Evolutionary conservation across 2,797 vertebrate species (phyloP), one percentile per base, ranked within the genome.

Genomic region (Mus spretus): DNA sequence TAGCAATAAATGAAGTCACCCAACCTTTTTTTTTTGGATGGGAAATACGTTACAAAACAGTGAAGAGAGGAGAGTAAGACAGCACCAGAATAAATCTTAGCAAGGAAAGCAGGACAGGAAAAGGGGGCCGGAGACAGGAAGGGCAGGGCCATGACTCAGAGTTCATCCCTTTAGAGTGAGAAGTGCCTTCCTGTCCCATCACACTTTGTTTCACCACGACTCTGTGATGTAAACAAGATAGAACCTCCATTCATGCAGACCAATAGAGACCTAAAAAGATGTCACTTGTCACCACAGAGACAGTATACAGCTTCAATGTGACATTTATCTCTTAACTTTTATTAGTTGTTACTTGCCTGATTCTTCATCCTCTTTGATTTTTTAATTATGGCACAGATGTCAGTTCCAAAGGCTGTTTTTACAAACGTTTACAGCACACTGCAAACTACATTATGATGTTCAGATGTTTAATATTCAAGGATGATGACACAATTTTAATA

Each of bases 51-150:
- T 57, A 55, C n/a, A 86, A 79, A 80, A 53, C 0, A 63, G 37
- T 24, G 2, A 57, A 0, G 0, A 34, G 19, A 34, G 6, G 8
- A 17, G 65, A 80, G 63, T 1, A 2, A 19, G 47, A 57, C 34
- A 85, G 72, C 20, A 4, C 26, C 5, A 3, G 40, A 20, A 6
- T 12, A 28, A 70, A 20, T 26, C 26, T 85, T 65, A 47, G 77
- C 57, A 65, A 34, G 59, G 34, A 28, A 90, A 65, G 6, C 34
- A 31, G 31, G 59, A 44, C 3, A 83, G 28, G 24, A n/a, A 1
- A 57, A 3, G 6, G 40, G 47, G 3, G 11, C 0, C 5, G 3
- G 22, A 31, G 14, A 22, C 6, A 12, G 6, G 8, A 70, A 24
- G 15, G 67, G 28, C 19, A 22, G 2, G 4, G 19, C 20, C 4